A percentile compares a stretch with the other conserved stretches of the same genome.
Evolutionary conservation across 2,888 invertebrate species (phyloP).

Genomic region (Nomada ferruginata): DNA sequence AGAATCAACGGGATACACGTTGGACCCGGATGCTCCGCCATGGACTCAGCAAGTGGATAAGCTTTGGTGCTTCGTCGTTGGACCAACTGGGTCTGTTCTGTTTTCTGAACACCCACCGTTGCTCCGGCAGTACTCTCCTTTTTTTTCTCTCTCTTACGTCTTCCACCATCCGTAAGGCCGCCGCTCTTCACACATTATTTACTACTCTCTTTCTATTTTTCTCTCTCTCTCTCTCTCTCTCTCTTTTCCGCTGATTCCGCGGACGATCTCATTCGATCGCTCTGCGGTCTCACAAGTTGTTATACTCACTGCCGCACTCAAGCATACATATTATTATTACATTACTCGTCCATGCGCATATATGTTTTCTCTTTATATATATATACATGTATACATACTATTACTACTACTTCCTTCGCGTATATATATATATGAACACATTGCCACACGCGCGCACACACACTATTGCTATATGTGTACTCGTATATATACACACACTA

Average conservation of each 20-base stretch:
- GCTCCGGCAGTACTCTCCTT: conserved; percentile 65
- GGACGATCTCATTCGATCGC: conserved; percentile 10
- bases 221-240: background rate
- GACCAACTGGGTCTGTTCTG: conserved; percentile 79
- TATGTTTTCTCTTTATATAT: conserved; percentile 71
- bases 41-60: conserved; percentile 77
- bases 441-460: conserved; percentile 70
- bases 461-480: conserved; percentile 73
- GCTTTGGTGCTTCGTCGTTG: conserved; percentile 77
- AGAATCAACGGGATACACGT: conserved; percentile 47
- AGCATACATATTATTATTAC: conserved; percentile 83
- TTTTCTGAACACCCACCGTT: conserved; percentile 81
- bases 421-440: conserved; percentile 73
- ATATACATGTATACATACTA: conserved; percentile 74
- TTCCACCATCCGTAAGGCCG: conserved; percentile 75
- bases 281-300: conserved; percentile 78
- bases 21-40: conserved; percentile 67
- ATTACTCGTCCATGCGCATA: conserved; percentile 78
- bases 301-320: conserved; percentile 83
- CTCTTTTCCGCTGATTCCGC: conserved; percentile 45
- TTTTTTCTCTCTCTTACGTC: conserved; percentile 71
- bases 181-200: conserved; percentile 72
- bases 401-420: conserved; percentile 65
- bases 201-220: conserved; percentile 67
- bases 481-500: conserved; percentile 74